These are phyloP conservation scores for Campoplex capitator DNA, from an alignment of 2,888 invertebrate species.

Conservation along the genomic window DNA sequence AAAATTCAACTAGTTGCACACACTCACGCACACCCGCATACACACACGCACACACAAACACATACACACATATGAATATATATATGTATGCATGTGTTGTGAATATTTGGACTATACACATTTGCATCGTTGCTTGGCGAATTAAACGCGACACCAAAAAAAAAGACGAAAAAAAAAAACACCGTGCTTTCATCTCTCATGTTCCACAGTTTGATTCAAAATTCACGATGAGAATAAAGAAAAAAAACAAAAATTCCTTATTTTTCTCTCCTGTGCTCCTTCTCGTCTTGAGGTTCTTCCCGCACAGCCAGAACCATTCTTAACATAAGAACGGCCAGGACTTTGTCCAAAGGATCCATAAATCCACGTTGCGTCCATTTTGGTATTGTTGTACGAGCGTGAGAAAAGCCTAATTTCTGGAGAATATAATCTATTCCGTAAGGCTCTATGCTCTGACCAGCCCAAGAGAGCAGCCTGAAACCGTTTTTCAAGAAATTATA, in stretches of 20 bases:
- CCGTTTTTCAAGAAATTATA: neutral
- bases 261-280: slow-evolving; percentile 80
- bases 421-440: slow-evolving; percentile 99
- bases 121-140: slow-evolving; percentile 67
- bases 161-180: slow-evolving; percentile 19
- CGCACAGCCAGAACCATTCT: slow-evolving; percentile 87
- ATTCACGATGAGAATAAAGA: neutral
- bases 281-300: slow-evolving; percentile 81
- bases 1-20: slow-evolving; percentile 57
- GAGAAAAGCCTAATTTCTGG: slow-evolving; percentile 98
- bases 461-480: slow-evolving; percentile 91
- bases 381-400: slow-evolving; percentile 99
- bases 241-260: slow-evolving; percentile 56
- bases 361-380: slow-evolving; percentile 99
- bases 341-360: slow-evolving; percentile 98
- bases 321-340: slow-evolving; percentile 92
- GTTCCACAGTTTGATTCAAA: neutral
- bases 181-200: neutral
- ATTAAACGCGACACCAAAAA: slow-evolving; percentile 39
- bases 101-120: slow-evolving; percentile 65
- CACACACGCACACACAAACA: neutral
- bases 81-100: slow-evolving; percentile 48
- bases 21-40: slow-evolving; percentile 12
- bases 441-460: slow-evolving; percentile 98
- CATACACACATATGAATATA: neutral